Percentiles rank a stretch among this genome's conserved stretches.
These are phyloP conservation scores for Chrysodeixis includens DNA, from an alignment of 2,888 invertebrate genomes.

Conservation along the genomic window DNA sequence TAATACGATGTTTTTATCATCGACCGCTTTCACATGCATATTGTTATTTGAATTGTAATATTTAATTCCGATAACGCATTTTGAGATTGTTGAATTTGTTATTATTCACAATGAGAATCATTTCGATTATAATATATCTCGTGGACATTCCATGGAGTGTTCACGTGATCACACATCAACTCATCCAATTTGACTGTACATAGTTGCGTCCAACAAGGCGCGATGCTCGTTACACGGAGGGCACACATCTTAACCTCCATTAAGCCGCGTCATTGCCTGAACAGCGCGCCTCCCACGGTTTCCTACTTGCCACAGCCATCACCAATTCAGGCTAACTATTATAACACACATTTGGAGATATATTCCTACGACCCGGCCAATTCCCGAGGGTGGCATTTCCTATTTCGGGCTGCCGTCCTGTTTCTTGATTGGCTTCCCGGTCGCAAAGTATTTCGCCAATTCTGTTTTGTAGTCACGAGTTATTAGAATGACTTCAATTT, in stretches of 20 bases:
- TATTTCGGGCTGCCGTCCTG: slow-evolving; percentile 46
- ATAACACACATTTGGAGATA: slow-evolving; percentile 65
- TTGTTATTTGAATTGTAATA: slow-evolving; percentile 17
- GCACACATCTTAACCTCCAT: slow-evolving; percentile 87
- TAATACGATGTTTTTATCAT: slow-evolving; percentile 40
- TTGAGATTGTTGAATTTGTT: slow-evolving; percentile 12
- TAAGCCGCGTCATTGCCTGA: slow-evolving; percentile 79
- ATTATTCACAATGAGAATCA: slow-evolving; percentile 30
- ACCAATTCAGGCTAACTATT: slow-evolving; percentile 78
- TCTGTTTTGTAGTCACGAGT: slow-evolving; percentile 28
- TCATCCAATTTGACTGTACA: slow-evolving; percentile 76
- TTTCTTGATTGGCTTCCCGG: slow-evolving; percentile 58
- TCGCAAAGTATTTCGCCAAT: slow-evolving; percentile 43
- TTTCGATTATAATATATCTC: slow-evolving; percentile 44
- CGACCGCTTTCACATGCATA: slow-evolving; percentile 33
- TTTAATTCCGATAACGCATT: slow-evolving; percentile 20
- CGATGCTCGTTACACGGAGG: slow-evolving; percentile 78
- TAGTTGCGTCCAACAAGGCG: slow-evolving; percentile 78
- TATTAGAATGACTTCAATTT: slow-evolving; percentile 30
- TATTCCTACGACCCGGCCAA: slow-evolving; percentile 60
- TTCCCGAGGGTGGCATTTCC: slow-evolving; percentile 68
- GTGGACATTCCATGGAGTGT: slow-evolving; percentile 29
- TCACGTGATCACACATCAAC: slow-evolving; percentile 58
- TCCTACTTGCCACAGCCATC: slow-evolving; percentile 74
- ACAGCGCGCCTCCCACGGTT: slow-evolving; percentile 80